Evolutionary conservation across 64 coral and sea anemone genomes (phyloP).

Genomic region (Montipora capricornis): DNA sequence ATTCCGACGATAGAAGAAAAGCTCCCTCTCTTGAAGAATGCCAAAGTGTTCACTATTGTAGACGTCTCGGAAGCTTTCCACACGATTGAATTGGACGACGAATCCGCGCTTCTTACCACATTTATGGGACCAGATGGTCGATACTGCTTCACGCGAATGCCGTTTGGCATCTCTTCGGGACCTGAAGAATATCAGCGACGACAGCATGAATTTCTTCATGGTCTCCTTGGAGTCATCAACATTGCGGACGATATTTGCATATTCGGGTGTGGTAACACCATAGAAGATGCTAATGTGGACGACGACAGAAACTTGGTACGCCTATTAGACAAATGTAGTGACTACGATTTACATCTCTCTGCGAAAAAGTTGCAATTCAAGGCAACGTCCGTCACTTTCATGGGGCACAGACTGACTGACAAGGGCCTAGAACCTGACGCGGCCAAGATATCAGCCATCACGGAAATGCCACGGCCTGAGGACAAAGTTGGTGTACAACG

Average conservation of each 20-base stretch:
- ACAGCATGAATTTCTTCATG: constrained; percentile 56
- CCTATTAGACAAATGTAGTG: constrained; percentile 30
- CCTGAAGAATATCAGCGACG: constrained; percentile 60
- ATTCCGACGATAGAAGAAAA: constrained; percentile 48
- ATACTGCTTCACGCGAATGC: constrained; percentile 37
- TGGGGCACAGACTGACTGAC: constrained; percentile 63
- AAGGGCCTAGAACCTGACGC: constrained; percentile 60
- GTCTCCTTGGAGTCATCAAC: constrained; percentile 47
- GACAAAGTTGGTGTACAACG: constrained; percentile 60
- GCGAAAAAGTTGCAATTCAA: constrained; percentile 57
- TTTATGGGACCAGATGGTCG: constrained; percentile 36
- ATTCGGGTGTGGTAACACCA: not conserved
- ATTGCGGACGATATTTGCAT: constrained; percentile 33
- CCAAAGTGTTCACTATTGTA: constrained; percentile 59
- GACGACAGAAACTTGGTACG: constrained; percentile 22
- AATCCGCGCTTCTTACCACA: constrained; percentile 30
- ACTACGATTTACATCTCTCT: constrained; percentile 39
- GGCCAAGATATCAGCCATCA: constrained; percentile 62
- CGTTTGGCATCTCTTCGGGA: constrained; percentile 46
- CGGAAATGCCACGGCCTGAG: constrained; percentile 51
- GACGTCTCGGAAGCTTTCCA: constrained; percentile 56
- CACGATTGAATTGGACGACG: constrained; percentile 30
- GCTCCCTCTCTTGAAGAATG: constrained; percentile 42
- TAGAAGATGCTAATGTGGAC: constrained; percentile 2
- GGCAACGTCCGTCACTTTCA: constrained; percentile 56